Conservation (phyloP, 2,888 invertebrate genomes). For the Pinctada fucata region DNA sequence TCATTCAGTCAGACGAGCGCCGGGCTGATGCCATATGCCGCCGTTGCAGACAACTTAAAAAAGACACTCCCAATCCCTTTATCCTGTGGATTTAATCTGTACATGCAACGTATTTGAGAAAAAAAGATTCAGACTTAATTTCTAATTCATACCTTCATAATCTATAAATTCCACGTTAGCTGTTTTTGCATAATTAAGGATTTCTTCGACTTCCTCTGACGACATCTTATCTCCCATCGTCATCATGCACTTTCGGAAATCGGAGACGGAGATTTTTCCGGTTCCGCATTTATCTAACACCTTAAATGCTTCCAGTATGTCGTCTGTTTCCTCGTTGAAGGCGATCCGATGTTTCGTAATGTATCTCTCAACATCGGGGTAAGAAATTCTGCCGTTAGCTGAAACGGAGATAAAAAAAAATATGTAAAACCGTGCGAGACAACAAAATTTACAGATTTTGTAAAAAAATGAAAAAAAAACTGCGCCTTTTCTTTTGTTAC, state of each 20-base stretch:
- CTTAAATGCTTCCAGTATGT: constrained; percentile 68
- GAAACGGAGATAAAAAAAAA: constrained; percentile 26
- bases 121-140: no score
- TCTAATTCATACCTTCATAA: constrained; percentile 57
- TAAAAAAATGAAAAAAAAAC: no score
- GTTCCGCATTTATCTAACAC: constrained; percentile 61
- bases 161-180: constrained; percentile 63
- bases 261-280: constrained; percentile 62
- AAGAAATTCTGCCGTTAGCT: constrained; percentile 66
- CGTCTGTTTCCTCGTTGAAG: constrained; percentile 62
- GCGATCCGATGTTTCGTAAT: constrained; percentile 62
- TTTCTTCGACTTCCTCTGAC: constrained; percentile 67
- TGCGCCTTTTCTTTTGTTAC: no score
- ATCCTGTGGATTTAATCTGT: no score
- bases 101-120: no score
- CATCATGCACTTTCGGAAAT: constrained; percentile 69
- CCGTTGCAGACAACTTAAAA: no score
- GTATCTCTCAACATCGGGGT: constrained; percentile 65
- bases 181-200: constrained; percentile 59
- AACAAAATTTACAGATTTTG: no score
- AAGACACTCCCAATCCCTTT: no score
- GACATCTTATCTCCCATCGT: constrained; percentile 70
- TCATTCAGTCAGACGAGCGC: no score
- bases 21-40: no score
- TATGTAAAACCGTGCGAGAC: no score